A percentile compares a stretch with the other conserved stretches of the same genome.
Evolutionary conservation across 1,140 invertebrate genomes (phyloP).

Genomic region (Dinoponera quadriceps): DNA sequence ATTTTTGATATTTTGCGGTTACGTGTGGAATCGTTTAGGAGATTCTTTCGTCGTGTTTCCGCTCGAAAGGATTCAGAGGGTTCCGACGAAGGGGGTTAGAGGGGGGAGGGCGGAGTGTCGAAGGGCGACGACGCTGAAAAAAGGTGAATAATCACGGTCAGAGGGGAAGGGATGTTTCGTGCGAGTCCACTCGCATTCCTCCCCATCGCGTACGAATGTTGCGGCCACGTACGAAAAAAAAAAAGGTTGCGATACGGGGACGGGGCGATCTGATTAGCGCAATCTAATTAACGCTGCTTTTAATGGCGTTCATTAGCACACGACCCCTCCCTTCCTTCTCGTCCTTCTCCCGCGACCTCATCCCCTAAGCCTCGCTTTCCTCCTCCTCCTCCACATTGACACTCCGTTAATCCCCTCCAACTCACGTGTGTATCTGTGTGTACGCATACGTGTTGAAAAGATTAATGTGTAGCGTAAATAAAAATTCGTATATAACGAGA

Average conservation of each 20-base stretch:
- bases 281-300: slow-evolving; percentile 86
- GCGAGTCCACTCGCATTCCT: slow-evolving; percentile 75
- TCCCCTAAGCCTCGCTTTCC: slow-evolving; percentile 62
- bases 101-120: slow-evolving; percentile 20
- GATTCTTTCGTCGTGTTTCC: neutral
- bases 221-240: slow-evolving; percentile 74
- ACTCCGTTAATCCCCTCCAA: slow-evolving; percentile 59
- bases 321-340: slow-evolving; percentile 71
- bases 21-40: neutral
- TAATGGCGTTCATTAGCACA: slow-evolving; percentile 86
- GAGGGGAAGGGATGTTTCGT: slow-evolving; percentile 63
- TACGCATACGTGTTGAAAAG: slow-evolving; percentile 20
- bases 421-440: slow-evolving; percentile 45
- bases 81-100: slow-evolving; percentile 9
- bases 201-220: slow-evolving; percentile 78
- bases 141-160: slow-evolving; percentile 67
- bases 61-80: neutral
- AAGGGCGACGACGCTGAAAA: slow-evolving; percentile 47
- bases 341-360: slow-evolving; percentile 71
- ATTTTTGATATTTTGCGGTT: too few species aligned
- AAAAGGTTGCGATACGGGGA: slow-evolving; percentile 77
- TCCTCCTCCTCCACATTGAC: slow-evolving; percentile 40
- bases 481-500: neutral
- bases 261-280: slow-evolving; percentile 85
- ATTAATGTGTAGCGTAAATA: slow-evolving; percentile 21